Evolutionary conservation across 2,797 vertebrate species (phyloP), one percentile per base, ranked within the genome.

Genomic region (Atherinosoma microstoma): DNA sequence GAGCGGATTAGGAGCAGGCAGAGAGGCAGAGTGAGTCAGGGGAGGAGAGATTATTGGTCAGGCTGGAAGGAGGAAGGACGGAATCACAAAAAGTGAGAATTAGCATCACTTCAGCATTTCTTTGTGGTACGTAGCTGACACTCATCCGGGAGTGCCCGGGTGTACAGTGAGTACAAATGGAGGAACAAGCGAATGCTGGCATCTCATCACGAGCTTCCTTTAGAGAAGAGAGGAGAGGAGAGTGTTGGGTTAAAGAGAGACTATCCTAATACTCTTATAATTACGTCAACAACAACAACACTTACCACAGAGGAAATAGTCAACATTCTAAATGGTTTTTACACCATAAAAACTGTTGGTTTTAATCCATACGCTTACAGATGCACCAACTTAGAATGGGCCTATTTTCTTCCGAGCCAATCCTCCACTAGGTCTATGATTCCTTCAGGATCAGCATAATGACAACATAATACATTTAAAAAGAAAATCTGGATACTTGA

Each of bases 1-100:
- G 79, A 92, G 91, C 77, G 91, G 91, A 91, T 93, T 94, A 93
- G 85, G 81, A 79, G 64, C 75, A 58, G 74, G 62, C 76, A 65
- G 70, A 47, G 75, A 61, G 76, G 67, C 53, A 42, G 73, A 70
- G 62, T 32, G 51, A 64, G 59, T 35, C 59, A 63, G 63, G 64
- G 59, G 68, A 80, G 32, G 72, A 70, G 79, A 85, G 87, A 89
- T 84, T 82, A 87, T 13, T 58, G 69, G 73, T 53, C 74, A 32
- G 78, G 58, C 72, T 80, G 56, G 75, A 78, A 85, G 74, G 78
- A 82, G 53, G 84, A 80, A 54, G 78, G 66, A 73, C 71, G 70
- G 60, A 69, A 16, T 27, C 49, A 83, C 64, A 79, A 70, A 85
- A 80, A 82, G 79, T 58, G 60, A 79, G 69, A 67, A 86, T 88